Conservation (phyloP, 2,888 invertebrate species). For the Bembecia ichneumoniformis region DNA sequence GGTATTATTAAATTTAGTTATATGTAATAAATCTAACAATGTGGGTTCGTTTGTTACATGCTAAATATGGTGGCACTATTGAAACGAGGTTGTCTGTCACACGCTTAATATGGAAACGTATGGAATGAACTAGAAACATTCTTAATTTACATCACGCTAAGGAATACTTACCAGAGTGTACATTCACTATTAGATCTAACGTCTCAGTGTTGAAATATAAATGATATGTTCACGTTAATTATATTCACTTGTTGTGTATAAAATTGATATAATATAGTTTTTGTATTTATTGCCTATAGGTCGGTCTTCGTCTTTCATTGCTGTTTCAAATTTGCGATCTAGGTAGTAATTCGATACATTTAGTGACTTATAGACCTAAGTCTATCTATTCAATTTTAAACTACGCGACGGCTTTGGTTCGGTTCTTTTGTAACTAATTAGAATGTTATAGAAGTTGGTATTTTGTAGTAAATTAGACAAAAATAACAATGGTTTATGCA, state of each 20-base stretch:
- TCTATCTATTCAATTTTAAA: no score
- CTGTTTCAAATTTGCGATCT: no score
- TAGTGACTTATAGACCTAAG: no score
- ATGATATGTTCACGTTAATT: not conserved
- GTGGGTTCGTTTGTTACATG: constrained; percentile 11
- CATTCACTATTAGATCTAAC: constrained; percentile 17
- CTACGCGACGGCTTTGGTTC: no score
- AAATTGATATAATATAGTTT: not conserved
- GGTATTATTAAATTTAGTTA: not conserved
- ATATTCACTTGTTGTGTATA: not conserved
- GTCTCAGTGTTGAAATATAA: constrained; percentile 1
- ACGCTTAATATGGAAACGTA: constrained; percentile 18
- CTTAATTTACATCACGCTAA: constrained; percentile 24
- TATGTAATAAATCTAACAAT: constrained; percentile 1
- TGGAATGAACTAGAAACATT: constrained; percentile 26
- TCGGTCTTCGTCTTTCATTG: no score
- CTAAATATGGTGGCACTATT: constrained; percentile 21
- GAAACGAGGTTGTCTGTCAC: constrained; percentile 16
- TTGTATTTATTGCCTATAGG: no score
- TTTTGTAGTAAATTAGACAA: no score
- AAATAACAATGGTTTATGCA: no score
- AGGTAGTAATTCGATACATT: no score
- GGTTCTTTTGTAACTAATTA: no score
- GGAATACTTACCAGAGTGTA: constrained; percentile 16
- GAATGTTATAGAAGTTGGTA: no score